phyloP scores from a whole-genome alignment of 2,113 vertebrate species.

The Ancistrus triradiatus region DNA sequence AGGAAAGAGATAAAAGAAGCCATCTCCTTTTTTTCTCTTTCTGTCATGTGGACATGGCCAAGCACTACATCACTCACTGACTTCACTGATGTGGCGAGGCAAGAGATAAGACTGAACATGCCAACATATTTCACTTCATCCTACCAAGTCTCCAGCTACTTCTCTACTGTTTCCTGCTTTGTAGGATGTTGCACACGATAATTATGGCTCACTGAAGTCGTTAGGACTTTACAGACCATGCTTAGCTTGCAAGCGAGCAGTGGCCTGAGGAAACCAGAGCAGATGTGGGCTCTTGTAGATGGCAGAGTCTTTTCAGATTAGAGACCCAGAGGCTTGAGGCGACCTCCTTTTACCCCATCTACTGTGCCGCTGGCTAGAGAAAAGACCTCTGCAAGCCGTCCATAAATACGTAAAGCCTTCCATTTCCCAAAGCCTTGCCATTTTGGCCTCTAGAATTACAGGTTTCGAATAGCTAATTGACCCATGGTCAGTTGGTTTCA shows the following conservation, averaged over 20 bases:
- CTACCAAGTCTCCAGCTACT: not conserved
- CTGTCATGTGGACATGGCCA: constrained; percentile 30
- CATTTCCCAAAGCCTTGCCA: constrained; percentile 25
- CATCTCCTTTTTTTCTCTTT: constrained; percentile 12
- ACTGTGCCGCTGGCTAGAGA: constrained; percentile 31
- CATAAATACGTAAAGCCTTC: constrained; percentile 25
- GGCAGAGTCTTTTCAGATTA: constrained; percentile 25
- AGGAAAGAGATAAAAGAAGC: constrained; percentile 19
- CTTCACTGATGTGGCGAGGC: constrained; percentile 35
- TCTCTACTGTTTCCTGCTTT: constrained; percentile 20
- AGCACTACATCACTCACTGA: constrained; percentile 42
- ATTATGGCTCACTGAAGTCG: constrained; percentile 35
- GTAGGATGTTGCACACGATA: constrained; percentile 26
- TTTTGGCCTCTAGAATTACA: constrained; percentile 22
- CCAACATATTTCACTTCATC: constrained; percentile 4
- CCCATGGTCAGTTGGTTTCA: constrained; percentile 11
- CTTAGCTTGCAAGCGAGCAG: constrained; percentile 19
- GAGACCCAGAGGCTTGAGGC: constrained; percentile 26
- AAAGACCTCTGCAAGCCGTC: constrained; percentile 21
- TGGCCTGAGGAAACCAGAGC: constrained; percentile 27
- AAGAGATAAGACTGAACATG: constrained; percentile 29
- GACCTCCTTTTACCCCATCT: constrained; percentile 12
- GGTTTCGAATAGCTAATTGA: constrained; percentile 4
- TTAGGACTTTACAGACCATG: constrained; percentile 23
- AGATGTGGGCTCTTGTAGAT: constrained; percentile 31